Base-by-base conservation (phyloP, 2,888 invertebrate genomes). In the Laspeyria flexula region DNA sequence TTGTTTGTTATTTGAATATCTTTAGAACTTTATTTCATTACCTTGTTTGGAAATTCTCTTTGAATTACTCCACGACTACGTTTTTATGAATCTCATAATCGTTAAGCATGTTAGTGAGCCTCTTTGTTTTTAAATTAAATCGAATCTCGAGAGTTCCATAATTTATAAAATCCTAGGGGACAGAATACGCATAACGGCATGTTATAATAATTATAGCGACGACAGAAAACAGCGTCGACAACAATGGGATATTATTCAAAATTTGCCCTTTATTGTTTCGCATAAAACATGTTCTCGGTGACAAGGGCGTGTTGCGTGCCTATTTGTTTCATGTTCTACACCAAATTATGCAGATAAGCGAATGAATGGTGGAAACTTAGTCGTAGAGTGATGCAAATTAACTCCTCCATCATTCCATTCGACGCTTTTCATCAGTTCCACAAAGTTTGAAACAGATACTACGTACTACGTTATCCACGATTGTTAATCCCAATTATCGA, bases 281-380 rank as follows among this genome's bases (percentile, higher is more conserved):
- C 81, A 85, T 86, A 85, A 87, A 89, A 89, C 87, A 87, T 87
- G 84, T 85, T 83, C 72, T 73, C 73, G 75, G 79, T 81, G 85
- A 86, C 85, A 86, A 83, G 82, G 69, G 77, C 77, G 73, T 82
- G 81, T 83, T 80, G 81, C 81, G 72, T 79, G 82, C 83, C 85
- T 85, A 88, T 86, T 88, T 85, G 81, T 86, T 86, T 83, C 87
- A 81, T 86, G 84, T 83, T 85, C 83, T 79, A 83, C 85, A 83
- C 70, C 80, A 86, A 88, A 90, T 90, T 89, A 88, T 90, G 87
- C 79, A 88, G 89, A 90, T 90, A 88, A 87, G 88, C 84, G 81
- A 88, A 79, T 87, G 85, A 88, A 89, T 88, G 79, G 85, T 68
- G 74, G 79, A 81, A 90, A 90, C 88, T 90, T 88, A 79, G 80